Evolutionary conservation across 1,140 invertebrate genomes (phyloP).

Genomic region (Drosophila trapezifrons): DNA sequence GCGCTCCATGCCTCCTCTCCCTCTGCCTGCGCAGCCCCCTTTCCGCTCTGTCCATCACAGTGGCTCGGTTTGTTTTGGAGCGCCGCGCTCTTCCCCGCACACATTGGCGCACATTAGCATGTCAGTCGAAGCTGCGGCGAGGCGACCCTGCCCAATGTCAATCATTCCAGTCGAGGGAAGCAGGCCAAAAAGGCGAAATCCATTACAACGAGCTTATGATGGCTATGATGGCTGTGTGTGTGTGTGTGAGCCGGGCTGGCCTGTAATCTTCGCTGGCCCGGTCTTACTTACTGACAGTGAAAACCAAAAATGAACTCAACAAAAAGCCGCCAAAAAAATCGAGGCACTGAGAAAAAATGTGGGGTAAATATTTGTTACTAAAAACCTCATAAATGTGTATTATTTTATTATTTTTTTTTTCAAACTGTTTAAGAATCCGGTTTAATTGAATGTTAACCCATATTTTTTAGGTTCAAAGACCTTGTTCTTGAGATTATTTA

Average conservation of each 20-base stretch:
- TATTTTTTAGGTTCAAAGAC: too few relatives aligned
- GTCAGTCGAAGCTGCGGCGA: constrained; percentile 59
- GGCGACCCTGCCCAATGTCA: constrained; percentile 78
- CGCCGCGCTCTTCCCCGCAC: constrained; percentile 4
- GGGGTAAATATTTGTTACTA: too few relatives aligned
- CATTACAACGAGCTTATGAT: constrained; percentile 69
- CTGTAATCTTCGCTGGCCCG: constrained; percentile 47
- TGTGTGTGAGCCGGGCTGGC: constrained; percentile 5
- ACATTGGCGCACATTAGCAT: constrained; percentile 65
- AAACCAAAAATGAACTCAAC: constrained; percentile 28
- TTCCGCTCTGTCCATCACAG: constrained; percentile 10
- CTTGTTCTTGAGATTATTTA: not conserved
- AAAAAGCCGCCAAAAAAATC: constrained; percentile 21
- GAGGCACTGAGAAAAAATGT: not conserved
- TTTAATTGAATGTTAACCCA: too few relatives aligned
- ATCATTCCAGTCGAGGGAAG: constrained; percentile 67
- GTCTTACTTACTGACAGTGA: constrained; percentile 57
- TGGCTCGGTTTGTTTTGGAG: constrained; percentile 53
- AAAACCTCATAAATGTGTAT: too few relatives aligned
- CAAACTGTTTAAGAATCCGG: too few relatives aligned
- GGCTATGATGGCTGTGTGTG: constrained; percentile 16
- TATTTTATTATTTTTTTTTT: not conserved
- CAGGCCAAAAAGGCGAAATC: constrained; percentile 67
- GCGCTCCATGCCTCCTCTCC: constrained; percentile 26
- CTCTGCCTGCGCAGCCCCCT: not conserved